Conservation (phyloP, 1,140 invertebrate genomes). For the Saccostrea echinata region DNA sequence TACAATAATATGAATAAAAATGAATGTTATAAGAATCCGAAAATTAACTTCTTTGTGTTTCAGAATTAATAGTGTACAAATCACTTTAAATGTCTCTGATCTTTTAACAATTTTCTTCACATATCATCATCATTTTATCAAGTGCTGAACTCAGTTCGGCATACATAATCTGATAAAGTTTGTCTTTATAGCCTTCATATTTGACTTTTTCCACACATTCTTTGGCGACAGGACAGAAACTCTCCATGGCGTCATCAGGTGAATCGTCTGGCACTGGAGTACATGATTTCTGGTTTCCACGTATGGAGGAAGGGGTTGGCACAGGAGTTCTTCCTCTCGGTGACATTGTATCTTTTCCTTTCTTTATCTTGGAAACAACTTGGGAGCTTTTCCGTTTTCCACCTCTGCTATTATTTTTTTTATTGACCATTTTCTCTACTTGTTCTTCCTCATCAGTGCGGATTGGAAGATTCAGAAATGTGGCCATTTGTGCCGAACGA, state of each 20-base stretch:
- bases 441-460: background rate
- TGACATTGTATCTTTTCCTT: background rate
- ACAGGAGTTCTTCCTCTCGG: background rate
- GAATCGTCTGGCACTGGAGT: background rate
- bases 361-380: background rate
- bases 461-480: background rate
- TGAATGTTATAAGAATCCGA: too few relatives aligned
- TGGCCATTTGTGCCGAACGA: background rate
- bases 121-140: background rate
- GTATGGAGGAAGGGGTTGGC: background rate
- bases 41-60: too few relatives aligned
- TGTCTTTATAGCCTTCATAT: background rate
- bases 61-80: too few relatives aligned
- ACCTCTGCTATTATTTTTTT: background rate
- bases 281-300: background rate
- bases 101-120: background rate
- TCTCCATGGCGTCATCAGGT: background rate
- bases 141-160: background rate
- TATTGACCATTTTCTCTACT: background rate
- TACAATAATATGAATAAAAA: too few relatives aligned
- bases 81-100: too few relatives aligned
- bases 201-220: background rate
- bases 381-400: background rate
- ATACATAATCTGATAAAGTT: slow-evolving; percentile 21
- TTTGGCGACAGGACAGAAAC: background rate